phyloP scores from a whole-genome alignment of 1,140 invertebrate genomes.

The Marisa cornuarietis region DNA sequence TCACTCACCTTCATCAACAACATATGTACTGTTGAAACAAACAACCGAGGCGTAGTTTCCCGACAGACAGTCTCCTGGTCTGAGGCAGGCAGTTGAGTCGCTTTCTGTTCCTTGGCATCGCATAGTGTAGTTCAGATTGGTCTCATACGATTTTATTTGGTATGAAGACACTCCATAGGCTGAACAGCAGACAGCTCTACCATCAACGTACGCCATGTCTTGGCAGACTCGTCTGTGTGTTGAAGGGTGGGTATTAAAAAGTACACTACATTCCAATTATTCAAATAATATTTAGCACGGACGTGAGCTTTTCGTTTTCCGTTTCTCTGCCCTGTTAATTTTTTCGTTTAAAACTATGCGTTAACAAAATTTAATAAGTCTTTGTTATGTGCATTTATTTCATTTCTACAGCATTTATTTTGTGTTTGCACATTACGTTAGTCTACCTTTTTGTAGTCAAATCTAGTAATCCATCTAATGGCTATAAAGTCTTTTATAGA shows the following conservation, averaged over 20 bases:
- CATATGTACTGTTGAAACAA: conserved; percentile 30
- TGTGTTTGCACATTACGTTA: too few species aligned
- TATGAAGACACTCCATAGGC: conserved; percentile 33
- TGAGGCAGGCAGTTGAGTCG: conserved; percentile 34
- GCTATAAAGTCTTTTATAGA: too few species aligned
- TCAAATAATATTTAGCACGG: too few species aligned
- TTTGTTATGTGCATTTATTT: too few species aligned
- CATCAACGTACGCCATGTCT: conserved; percentile 43
- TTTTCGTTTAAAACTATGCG: too few species aligned
- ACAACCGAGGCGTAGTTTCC: conserved; percentile 45
- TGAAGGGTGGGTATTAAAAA: too few species aligned
- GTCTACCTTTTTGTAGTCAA: too few species aligned
- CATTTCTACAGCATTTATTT: too few species aligned
- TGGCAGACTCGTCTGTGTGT: conserved; percentile 35
- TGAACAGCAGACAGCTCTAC: conserved; percentile 44
- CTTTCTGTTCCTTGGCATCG: conserved; percentile 39
- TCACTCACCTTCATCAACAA: conserved; percentile 8
- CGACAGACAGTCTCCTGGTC: conserved; percentile 26
- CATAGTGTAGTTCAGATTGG: conserved; percentile 38
- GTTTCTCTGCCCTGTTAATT: background rate
- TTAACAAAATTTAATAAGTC: too few species aligned
- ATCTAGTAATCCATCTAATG: too few species aligned
- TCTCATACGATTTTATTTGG: background rate
- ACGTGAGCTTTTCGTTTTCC: too few species aligned
- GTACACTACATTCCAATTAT: too few species aligned